Evolutionary conservation across 2,888 invertebrate species (phyloP), one percentile per base, ranked within the genome.

Genomic region (Phragmatobia fuliginosa): DNA sequence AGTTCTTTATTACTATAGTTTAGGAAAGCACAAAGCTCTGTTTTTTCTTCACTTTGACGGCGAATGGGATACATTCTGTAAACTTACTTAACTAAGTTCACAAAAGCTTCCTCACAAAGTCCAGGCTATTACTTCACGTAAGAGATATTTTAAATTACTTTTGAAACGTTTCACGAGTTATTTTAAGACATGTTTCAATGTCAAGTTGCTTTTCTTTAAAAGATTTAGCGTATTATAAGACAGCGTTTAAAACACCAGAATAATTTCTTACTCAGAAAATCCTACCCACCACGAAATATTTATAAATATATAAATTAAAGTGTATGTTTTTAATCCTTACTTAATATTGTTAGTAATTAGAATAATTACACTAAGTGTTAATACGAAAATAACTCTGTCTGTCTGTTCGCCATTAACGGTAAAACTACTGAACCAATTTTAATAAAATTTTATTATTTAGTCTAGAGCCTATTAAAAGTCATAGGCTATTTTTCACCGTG

Each of bases 121-220:
- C n/a, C 49, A 49, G 25, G 49, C n/a, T 49, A 49, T 49, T 49
- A 49, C 49, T 49, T n/a, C 18, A 45, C 45, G 28, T 56, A 14
- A 25, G 16, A 28, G 52, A 56, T 56, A 56, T 56, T 56, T 56
- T 56, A 60, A 32, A 60, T 32, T 60, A 18, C 59, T 31, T 60
- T 32, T 32, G 52, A 56, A 28, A n/a, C 49, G 14, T 56, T 56
- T n/a, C 11, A 3, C n/a, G 25, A 49, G 49, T n/a, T 49, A n/a
- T 49, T 49, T 25, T 49, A 49, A 49, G 49, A 49, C 10, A 25
- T 11, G 2, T 49, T 49, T 49, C 10, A 49, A 11, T 49, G 49
- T 49, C 49, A 49, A 49, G 10, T n/a, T 49, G 10, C 10, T 49
- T 25, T 1, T 52, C 28, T 25, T 52, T 52, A 52, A 52, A 25